Base-by-base conservation (phyloP, 2,888 invertebrate species). In the Phoenoteleia sp. region DNA sequence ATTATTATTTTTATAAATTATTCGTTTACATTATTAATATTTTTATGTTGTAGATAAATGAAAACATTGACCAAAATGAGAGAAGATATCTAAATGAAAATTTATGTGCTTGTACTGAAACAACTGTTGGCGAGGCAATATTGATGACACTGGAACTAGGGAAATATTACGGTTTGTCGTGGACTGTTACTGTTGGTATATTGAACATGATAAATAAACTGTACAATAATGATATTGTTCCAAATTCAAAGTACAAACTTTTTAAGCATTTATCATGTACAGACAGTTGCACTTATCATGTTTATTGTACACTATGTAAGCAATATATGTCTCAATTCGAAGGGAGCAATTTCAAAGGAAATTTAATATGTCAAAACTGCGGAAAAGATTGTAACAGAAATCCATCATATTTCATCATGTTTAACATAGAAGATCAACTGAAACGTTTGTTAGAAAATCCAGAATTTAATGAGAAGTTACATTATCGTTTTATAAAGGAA, bases 101-200 rank as follows among this genome's bases (percentile, higher is more conserved):
- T 27, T 39, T 54, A 11, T 23, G 39, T 5, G 36, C 39, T 21
- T 52, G 42, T 27, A 75, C 64, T 15, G 49, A 52, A 11, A 47
- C 62, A 0, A 71, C 23, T 3, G 36, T 56, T 7, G 74, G 74
- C 13, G 81, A 81, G 74, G 49, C 72, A 3, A 13, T 81, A 3
- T 39, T 81, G 19, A 81, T 81, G 81, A 58, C 36, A 9, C 21
- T 74, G 13, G n/a, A 66, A n/a, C 7, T 81, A 47, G 81, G 49
- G 13, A 49, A 66, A 45, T 29, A 42, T 9, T 29, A 66, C 19
- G 47, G 47, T 5, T 25, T 81, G 13, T 33, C 74, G 17, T 81
- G 81, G 81, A 15, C 17, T 13, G 72, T 67, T 4, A 49, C 74
- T 17, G 19, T 81, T 6, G 72, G 36, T 21, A 74, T 81, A 17